phyloP scores from a whole-genome alignment of 2,113 vertebrate species.

The Mesoclemmys tuberculata region DNA sequence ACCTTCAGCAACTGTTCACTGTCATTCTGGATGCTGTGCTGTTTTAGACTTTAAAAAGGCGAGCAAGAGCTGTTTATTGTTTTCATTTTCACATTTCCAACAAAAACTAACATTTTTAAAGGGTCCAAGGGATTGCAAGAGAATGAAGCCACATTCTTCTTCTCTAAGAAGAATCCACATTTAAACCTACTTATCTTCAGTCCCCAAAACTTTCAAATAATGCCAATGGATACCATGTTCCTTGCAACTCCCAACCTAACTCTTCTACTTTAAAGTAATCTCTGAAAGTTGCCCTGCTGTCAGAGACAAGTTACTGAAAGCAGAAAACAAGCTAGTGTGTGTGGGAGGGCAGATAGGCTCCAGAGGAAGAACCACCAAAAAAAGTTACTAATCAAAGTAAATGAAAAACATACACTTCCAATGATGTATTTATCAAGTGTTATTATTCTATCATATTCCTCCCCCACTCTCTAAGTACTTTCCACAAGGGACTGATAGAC shows the following conservation, averaged over 20 bases:
- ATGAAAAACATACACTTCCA: background rate
- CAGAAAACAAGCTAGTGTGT: background rate
- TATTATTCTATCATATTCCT: background rate
- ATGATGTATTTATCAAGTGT: slow-evolving; percentile 15
- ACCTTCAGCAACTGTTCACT: background rate
- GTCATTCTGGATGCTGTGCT: background rate
- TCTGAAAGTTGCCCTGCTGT: background rate
- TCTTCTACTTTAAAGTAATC: background rate
- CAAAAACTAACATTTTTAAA: background rate
- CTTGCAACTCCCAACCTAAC: background rate
- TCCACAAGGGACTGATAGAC: slow-evolving; percentile 16
- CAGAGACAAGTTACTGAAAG: background rate
- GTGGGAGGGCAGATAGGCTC: background rate
- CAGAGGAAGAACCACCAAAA: background rate
- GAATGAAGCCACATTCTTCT: background rate
- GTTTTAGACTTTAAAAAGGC: background rate
- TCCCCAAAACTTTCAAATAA: background rate
- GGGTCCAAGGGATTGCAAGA: background rate
- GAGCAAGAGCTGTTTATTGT: background rate
- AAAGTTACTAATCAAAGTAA: background rate
- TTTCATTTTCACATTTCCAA: background rate
- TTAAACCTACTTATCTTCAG: background rate
- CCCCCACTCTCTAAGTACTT: background rate
- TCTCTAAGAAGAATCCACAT: background rate
- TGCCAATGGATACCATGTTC: background rate